Evolutionary conservation across 2,888 invertebrate genomes (phyloP).

Genomic region (Leptarthrus brevirostris): DNA sequence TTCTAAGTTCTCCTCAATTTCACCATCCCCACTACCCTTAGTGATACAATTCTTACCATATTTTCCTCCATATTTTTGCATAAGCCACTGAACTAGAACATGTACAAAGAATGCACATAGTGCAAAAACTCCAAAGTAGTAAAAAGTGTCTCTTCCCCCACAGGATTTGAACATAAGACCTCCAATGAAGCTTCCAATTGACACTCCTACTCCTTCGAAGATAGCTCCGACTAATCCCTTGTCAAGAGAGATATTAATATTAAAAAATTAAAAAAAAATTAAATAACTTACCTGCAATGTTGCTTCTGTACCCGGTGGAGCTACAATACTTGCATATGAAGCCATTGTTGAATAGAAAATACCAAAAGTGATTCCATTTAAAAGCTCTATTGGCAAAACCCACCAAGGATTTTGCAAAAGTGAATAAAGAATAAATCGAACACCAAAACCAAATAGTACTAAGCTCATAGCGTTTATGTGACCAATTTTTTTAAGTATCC

Average conservation of each 20-base stretch:
- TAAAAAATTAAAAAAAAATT: constrained; percentile 5
- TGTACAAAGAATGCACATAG: constrained; percentile 73
- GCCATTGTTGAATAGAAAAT: constrained; percentile 90
- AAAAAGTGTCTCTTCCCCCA: constrained; percentile 77
- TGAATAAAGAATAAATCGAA: constrained; percentile 86
- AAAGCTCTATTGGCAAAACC: constrained; percentile 84
- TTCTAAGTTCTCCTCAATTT: neutral
- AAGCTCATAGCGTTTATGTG: constrained; percentile 86
- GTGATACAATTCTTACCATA: constrained; percentile 50
- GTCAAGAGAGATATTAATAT: constrained; percentile 56
- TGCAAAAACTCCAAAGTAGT: constrained; percentile 77
- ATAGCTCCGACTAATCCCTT: constrained; percentile 87
- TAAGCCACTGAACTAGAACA: constrained; percentile 68
- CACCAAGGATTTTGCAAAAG: constrained; percentile 83
- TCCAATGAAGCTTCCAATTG: constrained; percentile 82
- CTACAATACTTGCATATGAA: constrained; percentile 85
- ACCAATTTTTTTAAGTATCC: constrained; percentile 81
- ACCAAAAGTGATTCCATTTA: constrained; percentile 90
- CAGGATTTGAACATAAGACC: constrained; percentile 75
- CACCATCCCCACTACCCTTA: neutral
- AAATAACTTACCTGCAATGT: constrained; percentile 77
- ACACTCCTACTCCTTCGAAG: constrained; percentile 88
- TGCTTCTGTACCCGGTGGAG: constrained; percentile 86
- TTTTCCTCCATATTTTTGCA: constrained; percentile 52
- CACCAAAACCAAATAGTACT: constrained; percentile 81